Evolutionary conservation across 2,113 vertebrate genomes (phyloP).

Genomic region (Phylloscopus trochiloides): DNA sequence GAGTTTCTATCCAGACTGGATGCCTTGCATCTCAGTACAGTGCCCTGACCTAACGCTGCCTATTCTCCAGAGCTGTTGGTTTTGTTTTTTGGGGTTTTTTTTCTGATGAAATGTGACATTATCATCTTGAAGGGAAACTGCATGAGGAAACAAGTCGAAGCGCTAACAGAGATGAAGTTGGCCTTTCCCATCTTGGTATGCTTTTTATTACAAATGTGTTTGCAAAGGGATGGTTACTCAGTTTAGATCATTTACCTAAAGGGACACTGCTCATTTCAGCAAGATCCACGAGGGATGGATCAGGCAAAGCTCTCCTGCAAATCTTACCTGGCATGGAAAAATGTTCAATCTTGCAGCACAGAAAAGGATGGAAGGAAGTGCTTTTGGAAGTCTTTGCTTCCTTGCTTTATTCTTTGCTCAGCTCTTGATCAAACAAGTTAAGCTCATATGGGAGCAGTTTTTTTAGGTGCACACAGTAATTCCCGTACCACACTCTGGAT

Average conservation of each 20-base stretch:
- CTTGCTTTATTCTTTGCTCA: background rate
- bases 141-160: background rate
- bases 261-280: background rate
- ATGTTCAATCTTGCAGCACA: background rate
- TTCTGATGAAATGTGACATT: background rate
- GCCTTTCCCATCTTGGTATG: background rate
- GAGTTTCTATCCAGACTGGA: background rate
- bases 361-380: background rate
- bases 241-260: background rate
- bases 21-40: background rate
- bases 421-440: background rate
- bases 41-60: background rate
- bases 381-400: background rate
- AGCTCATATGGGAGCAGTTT: background rate
- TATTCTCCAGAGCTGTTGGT: background rate
- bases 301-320: background rate
- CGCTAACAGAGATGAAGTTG: background rate
- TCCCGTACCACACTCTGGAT: background rate
- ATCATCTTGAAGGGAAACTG: background rate
- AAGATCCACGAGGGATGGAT: background rate
- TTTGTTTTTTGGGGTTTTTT: background rate
- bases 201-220: background rate
- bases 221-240: background rate
- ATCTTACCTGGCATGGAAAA: background rate
- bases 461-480: background rate